A percentile compares a stretch with the other conserved stretches of the same genome.
Conservation (phyloP, 2,797 vertebrate species). For the Microcaecilia unicolor region DNA sequence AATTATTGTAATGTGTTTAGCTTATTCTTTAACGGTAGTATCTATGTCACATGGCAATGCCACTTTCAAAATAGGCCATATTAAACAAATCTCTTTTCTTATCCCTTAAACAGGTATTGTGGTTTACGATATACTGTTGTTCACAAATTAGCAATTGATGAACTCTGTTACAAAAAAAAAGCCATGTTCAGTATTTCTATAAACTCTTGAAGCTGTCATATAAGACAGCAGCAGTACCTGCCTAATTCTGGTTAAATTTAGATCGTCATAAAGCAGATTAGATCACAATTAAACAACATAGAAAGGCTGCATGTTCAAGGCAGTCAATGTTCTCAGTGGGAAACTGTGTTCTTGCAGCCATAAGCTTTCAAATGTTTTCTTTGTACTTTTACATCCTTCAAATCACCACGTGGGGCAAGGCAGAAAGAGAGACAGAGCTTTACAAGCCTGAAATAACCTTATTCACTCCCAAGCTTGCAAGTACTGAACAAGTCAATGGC, state of each 20-base stretch:
- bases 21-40: constrained; percentile 41
- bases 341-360: too few relatives aligned
- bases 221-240: constrained; percentile 5
- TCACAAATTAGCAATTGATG: constrained; percentile 17
- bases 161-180: constrained; percentile 16
- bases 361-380: background rate
- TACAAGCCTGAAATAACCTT: constrained; percentile 6
- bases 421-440: background rate
- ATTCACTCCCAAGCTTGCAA: background rate
- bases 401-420: background rate
- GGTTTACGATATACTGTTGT: constrained; percentile 21
- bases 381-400: background rate
- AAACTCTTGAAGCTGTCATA: constrained; percentile 2
- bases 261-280: background rate
- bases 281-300: constrained; percentile 14
- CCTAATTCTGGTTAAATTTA: constrained; percentile 3
- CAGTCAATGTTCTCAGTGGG: background rate
- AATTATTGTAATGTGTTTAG: constrained; percentile 44
- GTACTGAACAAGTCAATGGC: constrained; percentile 3
- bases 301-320: constrained; percentile 3
- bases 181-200: constrained; percentile 1
- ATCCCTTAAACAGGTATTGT: constrained; percentile 37
- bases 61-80: constrained; percentile 68
- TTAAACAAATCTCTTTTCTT: constrained; percentile 72
- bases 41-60: constrained; percentile 35